Percentiles rank a stretch among this genome's conserved stretches.
phyloP scores from a whole-genome alignment of 1,140 invertebrate species.

The Drosophila obscura region DNA sequence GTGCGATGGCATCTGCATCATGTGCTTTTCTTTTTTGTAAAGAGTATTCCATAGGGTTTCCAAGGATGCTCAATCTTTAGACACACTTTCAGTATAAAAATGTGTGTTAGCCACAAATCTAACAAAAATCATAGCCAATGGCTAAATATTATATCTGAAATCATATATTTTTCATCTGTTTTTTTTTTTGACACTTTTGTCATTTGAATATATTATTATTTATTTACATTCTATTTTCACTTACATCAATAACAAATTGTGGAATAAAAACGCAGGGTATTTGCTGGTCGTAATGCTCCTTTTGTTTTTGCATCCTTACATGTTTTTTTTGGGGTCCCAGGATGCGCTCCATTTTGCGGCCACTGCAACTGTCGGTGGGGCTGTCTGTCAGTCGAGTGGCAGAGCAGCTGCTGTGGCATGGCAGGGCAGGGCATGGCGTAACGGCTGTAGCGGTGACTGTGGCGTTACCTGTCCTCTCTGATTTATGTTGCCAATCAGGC shows the following conservation, averaged over 20 bases:
- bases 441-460: conserved; percentile 38
- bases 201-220: too few species aligned
- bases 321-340: conserved; percentile 10
- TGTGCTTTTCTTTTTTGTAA: not conserved
- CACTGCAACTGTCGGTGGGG: conserved; percentile 32
- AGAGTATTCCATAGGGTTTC: not conserved
- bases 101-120: too few species aligned
- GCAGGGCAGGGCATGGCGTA: conserved; percentile 4
- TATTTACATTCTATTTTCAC: too few species aligned
- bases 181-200: too few species aligned
- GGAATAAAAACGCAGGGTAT: conserved; percentile 10
- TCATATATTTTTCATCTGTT: too few species aligned
- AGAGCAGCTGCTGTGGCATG: not conserved
- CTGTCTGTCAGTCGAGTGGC: conserved; percentile 17
- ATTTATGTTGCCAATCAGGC: conserved; percentile 79
- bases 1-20: not conserved
- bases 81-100: too few species aligned
- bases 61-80: too few species aligned
- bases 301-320: not conserved
- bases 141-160: too few species aligned
- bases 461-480: conserved; percentile 48
- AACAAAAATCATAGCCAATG: too few species aligned
- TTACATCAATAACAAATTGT: too few species aligned
- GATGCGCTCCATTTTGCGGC: conserved; percentile 38
- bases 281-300: not conserved